Base-by-base conservation (phyloP, 1,140 invertebrate species). In the Nymphalis io region DNA sequence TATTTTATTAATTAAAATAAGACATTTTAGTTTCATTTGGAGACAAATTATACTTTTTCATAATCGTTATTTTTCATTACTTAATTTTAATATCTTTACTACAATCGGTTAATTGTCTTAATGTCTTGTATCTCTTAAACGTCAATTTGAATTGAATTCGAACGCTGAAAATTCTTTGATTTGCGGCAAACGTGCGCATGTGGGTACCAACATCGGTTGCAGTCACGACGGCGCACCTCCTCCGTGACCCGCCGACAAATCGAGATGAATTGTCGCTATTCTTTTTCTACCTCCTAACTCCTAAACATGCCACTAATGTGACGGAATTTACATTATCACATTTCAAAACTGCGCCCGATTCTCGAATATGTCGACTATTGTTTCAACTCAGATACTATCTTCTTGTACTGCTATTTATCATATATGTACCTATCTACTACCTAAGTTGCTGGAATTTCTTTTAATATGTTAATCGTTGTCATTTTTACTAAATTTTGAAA, bases 191-290 rank as follows among this genome's bases (percentile, higher is more conserved):
- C 46, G 60, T 51, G 42, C 60, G 57, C 72, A 66, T 80, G 70
- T 72, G 66, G 61, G 65, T 46, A 60, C 65, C 53, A 59, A 76
- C 72, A 75, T 75, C 46, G 70, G 61, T 69, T 61, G 66, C 13
- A 88, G 87, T 90, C 86, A 88, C 85, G 86, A 86, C 73, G 20
- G 61, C 63, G 72, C 68, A 69, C 70, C 70, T 74, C 63, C 77
- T 75, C 79, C 81, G 83, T 88, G 87, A 88, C 82, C 85, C 70
- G 81, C 39, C 70, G 86, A 90, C 88, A 90, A 90, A 90, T 90
- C 87, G 82, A 86, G 83, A 90, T 88, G 85, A 89, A 88, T 88
- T 90, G 79, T 66, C 68, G 75, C 63, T 72, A 82, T 83, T 82
- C 81, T 82, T 84, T 79, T 79, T 74, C 72, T 75, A 68, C 69